Percentiles rank a stretch among this genome's conserved stretches.
These are phyloP conservation scores for Drosophila yakuba DNA, from an alignment of 1,140 invertebrate species.

Conservation along the genomic window DNA sequence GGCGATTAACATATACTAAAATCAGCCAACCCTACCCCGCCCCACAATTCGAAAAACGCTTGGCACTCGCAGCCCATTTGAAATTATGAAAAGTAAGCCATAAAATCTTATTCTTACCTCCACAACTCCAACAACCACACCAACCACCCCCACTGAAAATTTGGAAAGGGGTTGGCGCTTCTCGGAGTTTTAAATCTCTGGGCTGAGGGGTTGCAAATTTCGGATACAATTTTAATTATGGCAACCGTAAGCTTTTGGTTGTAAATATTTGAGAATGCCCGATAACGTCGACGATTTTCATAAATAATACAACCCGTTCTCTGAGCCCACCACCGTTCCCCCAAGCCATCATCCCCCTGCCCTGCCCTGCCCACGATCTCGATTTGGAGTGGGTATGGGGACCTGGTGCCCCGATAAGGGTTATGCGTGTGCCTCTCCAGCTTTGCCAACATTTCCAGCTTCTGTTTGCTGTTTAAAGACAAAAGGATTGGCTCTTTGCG, in stretches of 20 bases:
- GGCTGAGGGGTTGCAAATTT: constrained; percentile 41
- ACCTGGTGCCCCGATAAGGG: constrained; percentile 64
- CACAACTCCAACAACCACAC: constrained; percentile 12
- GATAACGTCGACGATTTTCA: constrained; percentile 84
- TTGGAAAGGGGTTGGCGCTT: neutral
- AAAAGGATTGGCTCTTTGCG: constrained; percentile 77
- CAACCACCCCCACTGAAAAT: neutral
- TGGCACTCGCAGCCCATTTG: constrained; percentile 68
- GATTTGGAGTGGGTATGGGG: constrained; percentile 34
- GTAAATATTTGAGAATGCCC: constrained; percentile 84
- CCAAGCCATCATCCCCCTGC: neutral
- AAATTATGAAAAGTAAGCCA: constrained; percentile 84
- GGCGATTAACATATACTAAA: constrained; percentile 49
- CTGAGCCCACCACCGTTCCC: neutral
- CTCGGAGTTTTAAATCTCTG: neutral
- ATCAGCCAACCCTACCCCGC: neutral
- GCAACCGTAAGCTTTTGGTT: constrained; percentile 85
- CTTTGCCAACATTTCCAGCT: constrained; percentile 29
- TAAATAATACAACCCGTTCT: constrained; percentile 77
- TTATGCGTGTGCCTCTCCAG: constrained; percentile 57
- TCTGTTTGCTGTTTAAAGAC: constrained; percentile 69
- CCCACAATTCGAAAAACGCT: constrained; percentile 40
- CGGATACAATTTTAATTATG: constrained; percentile 85
- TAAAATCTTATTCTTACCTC: constrained; percentile 82
- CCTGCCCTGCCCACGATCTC: constrained; percentile 14